Evolutionary conservation across 2,113 vertebrate genomes (phyloP).

Genomic region (Felis chaus): DNA sequence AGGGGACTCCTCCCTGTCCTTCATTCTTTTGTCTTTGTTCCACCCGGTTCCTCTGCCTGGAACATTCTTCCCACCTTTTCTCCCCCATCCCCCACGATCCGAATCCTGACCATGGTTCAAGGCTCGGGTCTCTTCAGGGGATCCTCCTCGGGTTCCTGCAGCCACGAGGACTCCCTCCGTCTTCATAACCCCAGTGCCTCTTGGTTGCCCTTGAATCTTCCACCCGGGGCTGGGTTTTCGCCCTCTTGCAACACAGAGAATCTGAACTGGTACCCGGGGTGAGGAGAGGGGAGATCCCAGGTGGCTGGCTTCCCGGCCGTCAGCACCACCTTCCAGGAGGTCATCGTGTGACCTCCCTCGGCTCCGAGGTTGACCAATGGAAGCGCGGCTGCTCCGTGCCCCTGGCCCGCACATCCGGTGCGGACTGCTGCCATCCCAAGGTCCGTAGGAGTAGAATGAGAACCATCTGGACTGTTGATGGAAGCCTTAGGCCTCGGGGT

Average conservation of each 20-base stretch:
- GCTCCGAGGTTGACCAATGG: neutral
- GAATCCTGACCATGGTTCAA: too few species aligned
- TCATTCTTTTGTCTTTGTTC: neutral
- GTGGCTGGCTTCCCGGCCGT: neutral
- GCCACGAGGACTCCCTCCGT: neutral
- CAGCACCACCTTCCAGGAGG: neutral
- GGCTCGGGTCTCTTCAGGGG: neutral
- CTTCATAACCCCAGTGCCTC: neutral
- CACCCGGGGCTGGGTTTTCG: neutral
- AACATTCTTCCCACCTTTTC: neutral
- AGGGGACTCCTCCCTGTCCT: neutral
- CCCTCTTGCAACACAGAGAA: neutral
- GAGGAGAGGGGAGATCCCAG: neutral
- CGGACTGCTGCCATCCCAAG: neutral
- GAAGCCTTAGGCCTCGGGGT: neutral
- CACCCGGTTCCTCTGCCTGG: neutral
- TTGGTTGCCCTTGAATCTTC: accelerated
- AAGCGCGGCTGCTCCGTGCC: neutral
- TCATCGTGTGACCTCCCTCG: neutral
- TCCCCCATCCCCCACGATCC: neutral
- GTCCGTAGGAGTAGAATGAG: conserved; percentile 26
- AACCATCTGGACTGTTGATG: conserved; percentile 53
- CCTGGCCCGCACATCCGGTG: neutral
- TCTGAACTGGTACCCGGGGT: neutral
- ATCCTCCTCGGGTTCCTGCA: neutral